phyloP scores from a whole-genome alignment of 2,888 invertebrate genomes.

The Strigamia crassipes region DNA sequence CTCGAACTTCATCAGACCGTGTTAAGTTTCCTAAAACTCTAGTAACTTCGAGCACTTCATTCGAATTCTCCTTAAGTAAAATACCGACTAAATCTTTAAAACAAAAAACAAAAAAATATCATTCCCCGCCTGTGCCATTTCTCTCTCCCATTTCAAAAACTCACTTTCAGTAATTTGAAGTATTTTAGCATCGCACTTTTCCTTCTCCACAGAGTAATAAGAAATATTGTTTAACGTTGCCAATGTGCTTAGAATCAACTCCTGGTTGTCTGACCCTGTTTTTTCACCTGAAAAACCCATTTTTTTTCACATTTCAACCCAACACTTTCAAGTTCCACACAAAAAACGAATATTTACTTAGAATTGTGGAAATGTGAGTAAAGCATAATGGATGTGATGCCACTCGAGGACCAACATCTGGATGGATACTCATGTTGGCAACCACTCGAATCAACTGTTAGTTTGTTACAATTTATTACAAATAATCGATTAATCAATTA shows the following conservation, averaged over 20 bases:
- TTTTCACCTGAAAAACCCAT: not conserved
- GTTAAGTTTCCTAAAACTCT: conserved; percentile 83
- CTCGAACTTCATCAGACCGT: conserved; percentile 69
- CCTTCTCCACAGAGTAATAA: conserved; percentile 59
- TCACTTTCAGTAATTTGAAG: conserved; percentile 58
- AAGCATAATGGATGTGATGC: conserved; percentile 59
- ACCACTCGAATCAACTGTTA: conserved; percentile 72
- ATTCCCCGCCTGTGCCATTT: too few relatives aligned
- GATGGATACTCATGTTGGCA: conserved; percentile 80
- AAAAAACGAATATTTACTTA: conserved; percentile 56
- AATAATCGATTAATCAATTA: conserved; percentile 51
- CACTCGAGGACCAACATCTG: conserved; percentile 73
- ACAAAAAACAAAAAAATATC: not conserved
- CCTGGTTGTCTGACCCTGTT: conserved; percentile 61
- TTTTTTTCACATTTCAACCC: too few relatives aligned
- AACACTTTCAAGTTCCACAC: too few relatives aligned
- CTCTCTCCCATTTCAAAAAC: conserved; percentile 48
- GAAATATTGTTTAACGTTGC: conserved; percentile 85
- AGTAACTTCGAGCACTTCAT: conserved; percentile 71
- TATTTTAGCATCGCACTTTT: conserved; percentile 56
- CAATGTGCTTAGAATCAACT: conserved; percentile 75
- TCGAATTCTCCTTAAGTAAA: conserved; percentile 59
- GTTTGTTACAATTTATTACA: conserved; percentile 50
- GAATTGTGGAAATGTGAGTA: conserved; percentile 56
- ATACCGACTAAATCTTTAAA: conserved; percentile 48